These are phyloP conservation scores for Heteromyza rotundicornis DNA, from an alignment of 2,888 invertebrate species.

Conservation along the genomic window DNA sequence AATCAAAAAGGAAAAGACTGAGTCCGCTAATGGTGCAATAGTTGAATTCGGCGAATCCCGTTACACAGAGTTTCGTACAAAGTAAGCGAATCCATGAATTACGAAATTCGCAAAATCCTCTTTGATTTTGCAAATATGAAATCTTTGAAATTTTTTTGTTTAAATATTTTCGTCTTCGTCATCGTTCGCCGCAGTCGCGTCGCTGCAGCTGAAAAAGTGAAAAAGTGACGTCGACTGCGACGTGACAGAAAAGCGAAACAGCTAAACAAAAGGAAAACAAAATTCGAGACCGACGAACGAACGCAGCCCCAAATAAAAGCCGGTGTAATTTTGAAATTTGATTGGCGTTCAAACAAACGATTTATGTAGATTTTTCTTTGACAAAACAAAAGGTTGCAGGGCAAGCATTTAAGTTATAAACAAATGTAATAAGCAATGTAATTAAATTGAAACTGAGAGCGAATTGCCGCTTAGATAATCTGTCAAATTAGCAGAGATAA, in stretches of 20 bases:
- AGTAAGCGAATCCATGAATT: background rate
- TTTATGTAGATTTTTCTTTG: too few species aligned
- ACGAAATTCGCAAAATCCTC: too few species aligned
- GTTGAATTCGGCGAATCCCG: slow-evolving; percentile 33
- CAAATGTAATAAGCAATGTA: too few species aligned
- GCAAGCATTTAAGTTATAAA: too few species aligned
- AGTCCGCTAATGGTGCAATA: slow-evolving; percentile 34
- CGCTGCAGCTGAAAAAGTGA: slow-evolving; percentile 17
- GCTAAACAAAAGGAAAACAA: slow-evolving; percentile 31
- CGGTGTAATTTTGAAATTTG: too few species aligned
- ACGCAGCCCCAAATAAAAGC: too few species aligned
- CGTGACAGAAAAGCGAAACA: slow-evolving; percentile 46
- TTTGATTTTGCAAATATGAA: too few species aligned
- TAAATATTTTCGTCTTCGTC: slow-evolving; percentile 43
- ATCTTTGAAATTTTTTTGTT: background rate
- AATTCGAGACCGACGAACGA: slow-evolving; percentile 21
- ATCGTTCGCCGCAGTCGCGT: slow-evolving; percentile 35
- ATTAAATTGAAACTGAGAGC: too few species aligned
- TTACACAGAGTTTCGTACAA: slow-evolving; percentile 41
- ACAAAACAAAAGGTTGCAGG: too few species aligned
- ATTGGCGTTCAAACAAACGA: too few species aligned
- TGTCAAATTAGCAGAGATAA: too few species aligned
- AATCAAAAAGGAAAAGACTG: slow-evolving; percentile 3
- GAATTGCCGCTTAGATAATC: too few species aligned
- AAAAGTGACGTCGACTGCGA: slow-evolving; percentile 34